Percentiles rank a stretch among this genome's conserved stretches.
These are phyloP conservation scores for Melanotaenia trifasciata DNA, from an alignment of 2,797 vertebrate genomes.

Conservation along the genomic window DNA sequence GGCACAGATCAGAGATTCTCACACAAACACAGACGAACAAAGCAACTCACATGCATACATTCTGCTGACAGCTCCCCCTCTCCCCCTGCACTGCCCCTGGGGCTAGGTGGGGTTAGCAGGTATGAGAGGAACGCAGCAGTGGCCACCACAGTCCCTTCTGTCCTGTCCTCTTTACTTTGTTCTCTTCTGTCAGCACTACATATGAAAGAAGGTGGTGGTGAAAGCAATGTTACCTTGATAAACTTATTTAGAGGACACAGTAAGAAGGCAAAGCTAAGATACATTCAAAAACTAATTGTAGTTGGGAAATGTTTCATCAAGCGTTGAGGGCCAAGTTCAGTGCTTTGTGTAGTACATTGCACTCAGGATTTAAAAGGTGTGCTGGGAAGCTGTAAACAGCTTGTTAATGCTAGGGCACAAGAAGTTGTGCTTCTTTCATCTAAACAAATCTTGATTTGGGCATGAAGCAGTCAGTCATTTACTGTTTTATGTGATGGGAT, in stretches of 20 bases:
- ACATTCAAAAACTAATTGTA: constrained; percentile 45
- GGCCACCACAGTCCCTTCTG: constrained; percentile 77
- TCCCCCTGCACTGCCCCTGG: constrained; percentile 64
- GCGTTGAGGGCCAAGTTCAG: constrained; percentile 25
- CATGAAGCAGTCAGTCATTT: constrained; percentile 24
- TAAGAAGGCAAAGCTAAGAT: constrained; percentile 27
- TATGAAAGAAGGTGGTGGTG: constrained; percentile 33
- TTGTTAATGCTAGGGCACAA: constrained; percentile 20
- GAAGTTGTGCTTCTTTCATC: constrained; percentile 10
- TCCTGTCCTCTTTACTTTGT: constrained; percentile 67
- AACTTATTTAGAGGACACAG: constrained; percentile 74
- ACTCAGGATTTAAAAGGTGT: constrained; percentile 13
- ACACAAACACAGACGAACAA: constrained; percentile 52
- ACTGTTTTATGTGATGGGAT: constrained; percentile 1
- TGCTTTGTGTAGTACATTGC: not conserved
- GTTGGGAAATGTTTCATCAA: constrained; percentile 22
- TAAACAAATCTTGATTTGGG: constrained; percentile 28
- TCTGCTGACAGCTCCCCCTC: constrained; percentile 68
- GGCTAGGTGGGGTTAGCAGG: constrained; percentile 73
- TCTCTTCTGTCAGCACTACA: constrained; percentile 66
- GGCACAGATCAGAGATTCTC: constrained; percentile 66
- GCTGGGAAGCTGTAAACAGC: constrained; percentile 24
- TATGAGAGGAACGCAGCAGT: constrained; percentile 75
- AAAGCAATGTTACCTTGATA: constrained; percentile 52
- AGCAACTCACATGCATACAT: constrained; percentile 55